Conservation (phyloP, 1,140 invertebrate species). For the Chironomus striatipennis region DNA sequence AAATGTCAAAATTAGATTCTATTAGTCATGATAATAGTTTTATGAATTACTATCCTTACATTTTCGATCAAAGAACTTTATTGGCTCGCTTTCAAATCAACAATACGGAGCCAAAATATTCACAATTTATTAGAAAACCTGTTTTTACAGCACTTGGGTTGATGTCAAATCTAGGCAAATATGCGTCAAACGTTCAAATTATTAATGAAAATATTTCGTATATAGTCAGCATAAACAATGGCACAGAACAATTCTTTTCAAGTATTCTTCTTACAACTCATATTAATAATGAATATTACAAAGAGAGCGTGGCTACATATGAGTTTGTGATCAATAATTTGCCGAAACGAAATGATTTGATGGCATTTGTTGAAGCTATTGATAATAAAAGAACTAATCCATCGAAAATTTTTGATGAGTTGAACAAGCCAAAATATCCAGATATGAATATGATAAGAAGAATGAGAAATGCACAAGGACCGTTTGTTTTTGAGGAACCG, state of each 20-base stretch:
- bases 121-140: slow-evolving; percentile 45
- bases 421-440: slow-evolving; percentile 33
- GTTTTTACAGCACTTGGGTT: slow-evolving; percentile 42
- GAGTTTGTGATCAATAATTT: slow-evolving; percentile 27
- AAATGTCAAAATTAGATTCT: slow-evolving; percentile 34
- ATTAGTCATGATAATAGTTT: slow-evolving; percentile 46
- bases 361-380: slow-evolving; percentile 38
- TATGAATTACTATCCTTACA: slow-evolving; percentile 43
- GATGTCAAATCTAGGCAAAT: slow-evolving; percentile 39
- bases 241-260: slow-evolving; percentile 23
- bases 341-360: slow-evolving; percentile 27
- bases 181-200: slow-evolving; percentile 35
- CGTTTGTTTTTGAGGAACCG: slow-evolving; percentile 33
- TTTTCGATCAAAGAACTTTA: slow-evolving; percentile 42
- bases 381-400: slow-evolving; percentile 37
- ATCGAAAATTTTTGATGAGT: slow-evolving; percentile 31
- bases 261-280: slow-evolving; percentile 25
- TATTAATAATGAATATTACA: slow-evolving; percentile 26
- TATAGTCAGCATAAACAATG: slow-evolving; percentile 32
- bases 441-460: slow-evolving; percentile 33
- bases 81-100: slow-evolving; percentile 46
- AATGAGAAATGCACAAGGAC: slow-evolving; percentile 33
- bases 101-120: slow-evolving; percentile 39
- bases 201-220: slow-evolving; percentile 30
- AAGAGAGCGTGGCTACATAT: slow-evolving; percentile 26